Evolutionary conservation across 2,888 invertebrate genomes (phyloP).

Genomic region (Torymus texanus): DNA sequence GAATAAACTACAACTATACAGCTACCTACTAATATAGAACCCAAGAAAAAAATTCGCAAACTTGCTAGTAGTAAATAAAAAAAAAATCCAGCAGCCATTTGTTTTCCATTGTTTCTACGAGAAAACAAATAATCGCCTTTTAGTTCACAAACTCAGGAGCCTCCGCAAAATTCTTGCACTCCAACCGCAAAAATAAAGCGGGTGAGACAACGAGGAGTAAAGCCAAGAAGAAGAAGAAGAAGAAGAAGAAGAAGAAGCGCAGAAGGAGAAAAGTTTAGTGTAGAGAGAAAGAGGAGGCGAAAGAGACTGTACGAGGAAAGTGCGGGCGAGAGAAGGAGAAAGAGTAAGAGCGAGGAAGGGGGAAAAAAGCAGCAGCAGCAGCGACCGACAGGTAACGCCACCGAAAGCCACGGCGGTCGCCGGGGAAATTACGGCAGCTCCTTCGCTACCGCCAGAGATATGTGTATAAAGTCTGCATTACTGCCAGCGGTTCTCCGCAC

Average conservation of each 20-base stretch:
- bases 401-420: conserved; percentile 71
- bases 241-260: conserved; percentile 50
- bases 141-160: too few species aligned
- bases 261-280: conserved; percentile 31
- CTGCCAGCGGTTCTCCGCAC: conserved; percentile 68
- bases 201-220: neutral
- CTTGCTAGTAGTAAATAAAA: neutral
- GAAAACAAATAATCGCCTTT: too few species aligned
- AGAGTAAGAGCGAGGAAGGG: conserved; percentile 56
- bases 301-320: conserved; percentile 35
- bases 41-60: neutral
- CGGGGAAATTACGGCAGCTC: conserved; percentile 73
- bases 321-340: conserved; percentile 53
- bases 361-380: conserved; percentile 50
- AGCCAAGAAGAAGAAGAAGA: conserved; percentile 9
- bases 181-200: neutral
- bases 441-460: conserved; percentile 68
- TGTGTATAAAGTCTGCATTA: conserved; percentile 74
- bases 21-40: neutral
- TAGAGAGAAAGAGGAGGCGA: conserved; percentile 33
- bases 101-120: too few species aligned
- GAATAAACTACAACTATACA: neutral
- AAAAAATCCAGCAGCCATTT: too few species aligned
- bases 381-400: conserved; percentile 70
- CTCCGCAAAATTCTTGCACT: too few species aligned